These are phyloP conservation scores for Xiphophorus hellerii DNA, from an alignment of 2,113 vertebrate species.

Conservation along the genomic window DNA sequence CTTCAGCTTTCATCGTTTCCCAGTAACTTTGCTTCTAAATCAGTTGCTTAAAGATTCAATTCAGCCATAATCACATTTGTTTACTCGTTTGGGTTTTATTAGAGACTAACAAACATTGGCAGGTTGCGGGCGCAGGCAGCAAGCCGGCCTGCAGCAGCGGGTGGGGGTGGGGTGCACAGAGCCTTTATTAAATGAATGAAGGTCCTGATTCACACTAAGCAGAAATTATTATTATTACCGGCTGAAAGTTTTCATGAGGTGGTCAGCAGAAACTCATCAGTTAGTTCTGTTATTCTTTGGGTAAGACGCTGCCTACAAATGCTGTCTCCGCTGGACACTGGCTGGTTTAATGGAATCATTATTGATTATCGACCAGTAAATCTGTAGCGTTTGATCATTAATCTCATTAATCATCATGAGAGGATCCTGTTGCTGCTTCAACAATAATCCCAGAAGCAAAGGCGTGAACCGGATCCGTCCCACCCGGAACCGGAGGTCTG, in stretches of 20 bases:
- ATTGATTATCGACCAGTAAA: no score
- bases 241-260: neutral
- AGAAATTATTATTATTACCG: neutral
- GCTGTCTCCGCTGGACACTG: neutral
- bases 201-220: constrained; percentile 11
- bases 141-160: constrained; percentile 14
- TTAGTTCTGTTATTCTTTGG: neutral
- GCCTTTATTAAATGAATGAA: constrained; percentile 9
- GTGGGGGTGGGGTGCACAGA: no score
- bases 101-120: constrained; percentile 22
- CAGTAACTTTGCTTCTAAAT: constrained; percentile 17
- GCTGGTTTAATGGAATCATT: neutral
- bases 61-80: constrained; percentile 33
- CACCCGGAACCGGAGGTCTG: no score
- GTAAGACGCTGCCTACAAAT: neutral
- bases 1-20: constrained; percentile 16
- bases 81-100: constrained; percentile 15
- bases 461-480: no score
- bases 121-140: constrained; percentile 4
- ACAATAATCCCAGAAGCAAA: no score
- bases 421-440: no score
- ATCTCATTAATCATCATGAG: no score
- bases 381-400: no score
- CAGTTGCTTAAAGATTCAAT: constrained; percentile 17
- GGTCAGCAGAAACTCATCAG: no score